These are phyloP conservation scores for Hydractinia echinata DNA, from an alignment of 30 jellyfish, hydroid and myxozoan genomes.

Conservation along the genomic window DNA sequence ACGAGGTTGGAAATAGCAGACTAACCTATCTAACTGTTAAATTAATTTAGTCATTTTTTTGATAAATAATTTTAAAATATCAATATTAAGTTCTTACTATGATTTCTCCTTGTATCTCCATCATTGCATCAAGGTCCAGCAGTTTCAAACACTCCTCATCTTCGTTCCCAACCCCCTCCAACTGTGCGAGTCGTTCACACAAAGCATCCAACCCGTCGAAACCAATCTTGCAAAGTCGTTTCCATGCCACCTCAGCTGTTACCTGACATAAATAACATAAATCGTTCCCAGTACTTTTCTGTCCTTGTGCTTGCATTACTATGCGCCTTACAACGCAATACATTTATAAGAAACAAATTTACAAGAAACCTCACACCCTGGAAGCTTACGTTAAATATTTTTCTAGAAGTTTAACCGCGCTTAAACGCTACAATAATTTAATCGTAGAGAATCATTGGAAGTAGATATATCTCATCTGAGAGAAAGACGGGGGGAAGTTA, in stretches of 20 bases:
- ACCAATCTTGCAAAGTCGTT: slow-evolving; percentile 20
- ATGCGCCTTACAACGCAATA: neutral
- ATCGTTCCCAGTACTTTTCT: too few relatives aligned
- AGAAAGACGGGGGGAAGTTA: too few relatives aligned
- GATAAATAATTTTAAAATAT: neutral
- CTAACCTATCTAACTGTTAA: neutral
- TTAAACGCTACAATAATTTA: too few relatives aligned
- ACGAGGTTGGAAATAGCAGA: neutral
- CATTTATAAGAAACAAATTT: neutral
- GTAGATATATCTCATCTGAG: too few relatives aligned
- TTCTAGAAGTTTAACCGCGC: too few relatives aligned
- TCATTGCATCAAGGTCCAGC: slow-evolving; percentile 45
- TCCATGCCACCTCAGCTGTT: slow-evolving; percentile 36
- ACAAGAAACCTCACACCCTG: too few relatives aligned
- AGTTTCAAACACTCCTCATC: slow-evolving; percentile 33
- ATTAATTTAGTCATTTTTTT: neutral
- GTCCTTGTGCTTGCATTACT: too few relatives aligned
- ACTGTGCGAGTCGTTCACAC: slow-evolving; percentile 39
- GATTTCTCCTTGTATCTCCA: slow-evolving; percentile 45
- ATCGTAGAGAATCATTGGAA: too few relatives aligned
- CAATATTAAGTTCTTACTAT: slow-evolving; percentile 27
- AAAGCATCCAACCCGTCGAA: slow-evolving; percentile 37
- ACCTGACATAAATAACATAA: neutral
- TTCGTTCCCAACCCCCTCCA: slow-evolving; percentile 38
- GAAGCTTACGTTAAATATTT: too few relatives aligned